A percentile compares a stretch with the other conserved stretches of the same genome.
Conservation (phyloP, 2,888 invertebrate genomes). For the Amitus sp. region DNA sequence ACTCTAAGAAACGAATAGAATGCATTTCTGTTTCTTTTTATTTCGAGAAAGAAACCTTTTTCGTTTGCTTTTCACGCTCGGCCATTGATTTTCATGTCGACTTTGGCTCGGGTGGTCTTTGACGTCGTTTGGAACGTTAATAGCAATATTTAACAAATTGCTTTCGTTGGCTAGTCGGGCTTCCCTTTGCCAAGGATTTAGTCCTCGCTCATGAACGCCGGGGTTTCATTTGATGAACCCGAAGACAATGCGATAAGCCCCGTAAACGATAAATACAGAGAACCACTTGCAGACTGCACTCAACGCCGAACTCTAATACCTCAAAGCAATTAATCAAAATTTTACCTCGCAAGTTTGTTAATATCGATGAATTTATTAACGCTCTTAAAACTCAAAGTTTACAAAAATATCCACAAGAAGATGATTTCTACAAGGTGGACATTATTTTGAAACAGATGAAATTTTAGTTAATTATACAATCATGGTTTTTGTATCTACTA, state of each 20-base stretch:
- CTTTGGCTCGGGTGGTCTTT: constrained; percentile 34
- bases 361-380: too few relatives aligned
- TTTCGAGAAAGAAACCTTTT: neutral
- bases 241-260: constrained; percentile 45
- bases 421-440: too few relatives aligned
- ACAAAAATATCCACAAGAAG: too few relatives aligned
- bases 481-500: too few relatives aligned
- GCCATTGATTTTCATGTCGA: constrained; percentile 28
- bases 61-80: constrained; percentile 33
- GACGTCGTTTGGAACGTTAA: constrained; percentile 47
- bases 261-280: constrained; percentile 37
- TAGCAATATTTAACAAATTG: constrained; percentile 62
- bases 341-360: constrained; percentile 89
- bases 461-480: too few relatives aligned
- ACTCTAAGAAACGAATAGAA: too few relatives aligned
- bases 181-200: constrained; percentile 46
- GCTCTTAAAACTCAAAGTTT: too few relatives aligned
- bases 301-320: constrained; percentile 14
- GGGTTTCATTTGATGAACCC: constrained; percentile 55
- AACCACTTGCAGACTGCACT: constrained; percentile 21
- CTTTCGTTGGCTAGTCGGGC: constrained; percentile 53
- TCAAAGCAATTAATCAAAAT: constrained; percentile 80
- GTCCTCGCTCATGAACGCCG: constrained; percentile 35
- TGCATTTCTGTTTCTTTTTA: neutral
- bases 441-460: too few relatives aligned